A percentile compares a stretch with the other conserved stretches of the same genome.
Conservation (phyloP, 2,888 invertebrate species). For the Rosalia funebris region DNA sequence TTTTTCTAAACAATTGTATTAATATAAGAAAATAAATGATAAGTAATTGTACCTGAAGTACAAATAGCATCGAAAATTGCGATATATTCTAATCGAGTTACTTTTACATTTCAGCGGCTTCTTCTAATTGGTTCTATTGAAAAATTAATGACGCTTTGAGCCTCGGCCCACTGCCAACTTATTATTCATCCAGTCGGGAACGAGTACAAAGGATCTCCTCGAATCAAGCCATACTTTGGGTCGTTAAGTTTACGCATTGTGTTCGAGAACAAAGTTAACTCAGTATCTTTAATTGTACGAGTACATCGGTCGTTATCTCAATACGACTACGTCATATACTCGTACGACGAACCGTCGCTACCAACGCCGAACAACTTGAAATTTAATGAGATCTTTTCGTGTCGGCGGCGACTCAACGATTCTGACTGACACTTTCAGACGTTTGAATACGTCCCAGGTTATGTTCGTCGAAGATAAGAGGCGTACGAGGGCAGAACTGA, state of each 20-base stretch:
- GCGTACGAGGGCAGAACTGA: constrained; percentile 10
- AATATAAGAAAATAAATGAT: too few relatives aligned
- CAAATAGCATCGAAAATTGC: too few relatives aligned
- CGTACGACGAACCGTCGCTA: constrained; percentile 3
- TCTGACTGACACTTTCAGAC: constrained; percentile 40
- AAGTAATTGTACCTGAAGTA: too few relatives aligned
- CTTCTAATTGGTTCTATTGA: too few relatives aligned
- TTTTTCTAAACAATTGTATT: too few relatives aligned
- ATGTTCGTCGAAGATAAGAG: constrained; percentile 43
- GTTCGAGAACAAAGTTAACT: constrained; percentile 7
- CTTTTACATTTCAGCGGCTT: too few relatives aligned
- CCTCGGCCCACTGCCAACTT: too few relatives aligned
- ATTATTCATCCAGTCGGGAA: too few relatives aligned
- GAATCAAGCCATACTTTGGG: constrained; percentile 19
- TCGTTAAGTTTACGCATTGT: constrained; percentile 29
- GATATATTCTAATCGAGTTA: too few relatives aligned
- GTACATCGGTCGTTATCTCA: constrained; percentile 10
- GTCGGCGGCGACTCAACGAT: constrained; percentile 26
- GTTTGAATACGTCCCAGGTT: constrained; percentile 39
- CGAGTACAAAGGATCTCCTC: too few relatives aligned
- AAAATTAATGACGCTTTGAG: too few relatives aligned
- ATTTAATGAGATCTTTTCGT: constrained; percentile 36
- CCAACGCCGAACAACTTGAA: constrained; percentile 30
- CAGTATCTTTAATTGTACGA: constrained; percentile 36
- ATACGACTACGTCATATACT: constrained; percentile 13